Percentiles rank a stretch among this genome's conserved stretches.
Conservation (phyloP, 2,113 vertebrate genomes). For the Platichthys stellatus region DNA sequence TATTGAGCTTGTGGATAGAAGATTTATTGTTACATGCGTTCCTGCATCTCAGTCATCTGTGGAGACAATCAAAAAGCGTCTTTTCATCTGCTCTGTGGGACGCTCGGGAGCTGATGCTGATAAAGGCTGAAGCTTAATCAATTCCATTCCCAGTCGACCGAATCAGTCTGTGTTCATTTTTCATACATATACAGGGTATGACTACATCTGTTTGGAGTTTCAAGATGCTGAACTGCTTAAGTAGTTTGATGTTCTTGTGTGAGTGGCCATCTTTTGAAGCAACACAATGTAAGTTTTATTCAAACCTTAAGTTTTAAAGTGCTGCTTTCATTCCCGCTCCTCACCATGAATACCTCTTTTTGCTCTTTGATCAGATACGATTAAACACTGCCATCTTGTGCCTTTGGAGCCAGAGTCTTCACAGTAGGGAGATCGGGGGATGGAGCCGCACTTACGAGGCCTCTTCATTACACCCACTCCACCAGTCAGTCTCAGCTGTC, state of each 20-base stretch:
- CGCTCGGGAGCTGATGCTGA: conserved; percentile 19
- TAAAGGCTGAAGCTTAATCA: conserved; percentile 40
- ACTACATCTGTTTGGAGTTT: neutral
- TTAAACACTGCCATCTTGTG: no score
- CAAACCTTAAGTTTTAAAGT: no score
- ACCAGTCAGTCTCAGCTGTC: no score
- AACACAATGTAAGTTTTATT: no score
- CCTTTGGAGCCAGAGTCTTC: no score
- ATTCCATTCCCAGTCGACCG: conserved; percentile 16
- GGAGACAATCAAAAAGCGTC: conserved; percentile 8
- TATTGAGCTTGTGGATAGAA: conserved; percentile 43
- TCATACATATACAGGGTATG: neutral
- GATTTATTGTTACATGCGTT: conserved; percentile 50
- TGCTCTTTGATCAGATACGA: no score
- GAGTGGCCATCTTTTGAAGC: neutral
- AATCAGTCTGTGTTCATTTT: neutral
- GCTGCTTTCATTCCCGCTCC: no score
- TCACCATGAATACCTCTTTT: no score
- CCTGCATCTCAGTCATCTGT: conserved; percentile 57
- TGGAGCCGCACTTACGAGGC: no score
- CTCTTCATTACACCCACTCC: no score
- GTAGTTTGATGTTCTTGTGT: neutral
- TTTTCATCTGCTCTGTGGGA: conserved; percentile 26
- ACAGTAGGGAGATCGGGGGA: no score
- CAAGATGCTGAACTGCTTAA: neutral